Evolutionary conservation across 2,888 invertebrate genomes (phyloP).

Genomic region (Cephus spinipes): DNA sequence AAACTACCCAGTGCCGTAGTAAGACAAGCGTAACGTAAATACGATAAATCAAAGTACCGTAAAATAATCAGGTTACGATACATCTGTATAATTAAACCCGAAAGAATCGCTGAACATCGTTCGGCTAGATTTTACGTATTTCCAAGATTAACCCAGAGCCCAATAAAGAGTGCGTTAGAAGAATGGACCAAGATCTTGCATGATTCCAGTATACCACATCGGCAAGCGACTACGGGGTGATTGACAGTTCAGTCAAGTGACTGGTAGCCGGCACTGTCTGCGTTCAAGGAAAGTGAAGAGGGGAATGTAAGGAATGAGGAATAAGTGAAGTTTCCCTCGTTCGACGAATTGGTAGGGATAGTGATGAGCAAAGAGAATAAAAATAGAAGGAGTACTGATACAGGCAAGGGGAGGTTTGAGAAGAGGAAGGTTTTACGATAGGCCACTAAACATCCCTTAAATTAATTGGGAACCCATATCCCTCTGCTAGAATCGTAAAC

Average conservation of each 20-base stretch:
- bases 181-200: neutral
- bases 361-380: neutral
- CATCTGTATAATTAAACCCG: neutral
- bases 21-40: neutral
- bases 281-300: neutral
- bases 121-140: neutral
- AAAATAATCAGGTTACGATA: neutral
- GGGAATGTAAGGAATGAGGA: neutral
- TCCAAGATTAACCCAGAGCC: neutral
- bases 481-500: constrained; percentile 5
- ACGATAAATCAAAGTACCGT: neutral
- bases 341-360: neutral
- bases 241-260: neutral
- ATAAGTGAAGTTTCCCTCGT: neutral
- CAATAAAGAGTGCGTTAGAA: neutral
- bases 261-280: neutral
- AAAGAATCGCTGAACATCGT: neutral
- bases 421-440: constrained; percentile 41
- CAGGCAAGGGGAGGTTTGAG: neutral
- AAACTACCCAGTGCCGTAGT: neutral
- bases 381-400: neutral
- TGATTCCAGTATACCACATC: neutral
- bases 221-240: neutral
- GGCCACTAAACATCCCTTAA: constrained; percentile 45
- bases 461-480: constrained; percentile 49